Conservation (phyloP, 2,113 vertebrate species). For the Chitala chitala region DNA sequence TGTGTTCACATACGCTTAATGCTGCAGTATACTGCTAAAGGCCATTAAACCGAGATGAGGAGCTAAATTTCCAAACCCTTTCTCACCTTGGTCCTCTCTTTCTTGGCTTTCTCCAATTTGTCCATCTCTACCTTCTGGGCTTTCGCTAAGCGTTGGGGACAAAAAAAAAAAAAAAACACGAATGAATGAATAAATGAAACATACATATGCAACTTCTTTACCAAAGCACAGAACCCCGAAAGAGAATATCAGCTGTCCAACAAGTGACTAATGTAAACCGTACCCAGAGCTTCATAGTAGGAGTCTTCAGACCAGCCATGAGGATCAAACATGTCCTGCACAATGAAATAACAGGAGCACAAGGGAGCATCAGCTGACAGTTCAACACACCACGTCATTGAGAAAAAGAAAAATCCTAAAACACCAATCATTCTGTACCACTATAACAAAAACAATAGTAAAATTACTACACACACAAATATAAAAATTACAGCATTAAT, state of each 20-base stretch:
- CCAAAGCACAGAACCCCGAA: no score
- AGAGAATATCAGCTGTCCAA: background rate
- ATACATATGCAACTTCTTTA: no score
- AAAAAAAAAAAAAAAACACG: conserved; percentile 16
- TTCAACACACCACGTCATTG: no score
- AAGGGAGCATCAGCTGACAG: no score
- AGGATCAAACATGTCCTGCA: conserved; percentile 91
- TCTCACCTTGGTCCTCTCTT: conserved; percentile 89
- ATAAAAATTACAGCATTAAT: no score
- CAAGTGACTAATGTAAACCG: background rate
- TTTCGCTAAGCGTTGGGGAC: conserved; percentile 76
- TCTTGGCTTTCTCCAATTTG: conserved; percentile 96
- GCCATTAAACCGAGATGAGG: background rate
- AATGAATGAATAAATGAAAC: no score
- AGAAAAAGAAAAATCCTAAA: background rate
- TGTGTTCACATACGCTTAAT: no score
- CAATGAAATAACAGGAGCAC: background rate
- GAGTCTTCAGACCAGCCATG: conserved; percentile 97
- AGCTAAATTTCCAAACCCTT: background rate
- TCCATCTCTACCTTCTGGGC: conserved; percentile 98
- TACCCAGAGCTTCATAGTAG: conserved; percentile 88
- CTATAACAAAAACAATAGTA: background rate
- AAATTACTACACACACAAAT: background rate
- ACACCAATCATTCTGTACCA: background rate
- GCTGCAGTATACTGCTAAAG: no score